A percentile compares a stretch with the other conserved stretches of the same genome.
Conservation (phyloP, 92 coral and sea anemone species). For the Zoanthus sociatus region DNA sequence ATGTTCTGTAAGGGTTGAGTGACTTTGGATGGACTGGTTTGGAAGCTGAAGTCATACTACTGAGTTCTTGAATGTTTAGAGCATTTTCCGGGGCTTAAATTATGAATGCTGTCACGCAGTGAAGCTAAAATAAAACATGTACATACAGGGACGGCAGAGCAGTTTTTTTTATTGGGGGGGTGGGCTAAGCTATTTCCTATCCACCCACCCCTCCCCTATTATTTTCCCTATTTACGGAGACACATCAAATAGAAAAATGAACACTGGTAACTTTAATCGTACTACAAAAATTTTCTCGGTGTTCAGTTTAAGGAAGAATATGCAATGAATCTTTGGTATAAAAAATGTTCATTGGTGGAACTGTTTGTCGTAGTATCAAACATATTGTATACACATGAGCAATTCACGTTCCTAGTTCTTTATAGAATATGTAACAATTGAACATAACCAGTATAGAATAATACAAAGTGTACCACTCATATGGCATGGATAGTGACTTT, state of each 20-base stretch:
- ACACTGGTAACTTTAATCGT: neutral
- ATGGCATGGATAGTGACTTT: neutral
- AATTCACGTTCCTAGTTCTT: neutral
- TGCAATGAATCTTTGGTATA: conserved; percentile 9
- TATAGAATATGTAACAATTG: neutral
- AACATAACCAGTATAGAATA: neutral
- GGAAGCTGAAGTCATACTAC: conserved; percentile 64
- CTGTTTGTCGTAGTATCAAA: conserved; percentile 3
- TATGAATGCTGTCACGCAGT: conserved; percentile 53
- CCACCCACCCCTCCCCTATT: neutral
- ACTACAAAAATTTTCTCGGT: neutral
- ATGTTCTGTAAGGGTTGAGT: conserved; percentile 54
- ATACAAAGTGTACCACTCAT: neutral
- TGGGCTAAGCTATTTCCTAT: neutral
- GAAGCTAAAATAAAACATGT: conserved; percentile 33
- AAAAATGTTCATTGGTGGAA: neutral
- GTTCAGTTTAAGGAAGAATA: neutral
- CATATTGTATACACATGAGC: conserved; percentile 6
- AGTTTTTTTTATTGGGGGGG: too few species aligned
- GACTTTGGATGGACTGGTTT: conserved; percentile 71
- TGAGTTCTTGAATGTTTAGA: conserved; percentile 20
- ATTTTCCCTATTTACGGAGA: neutral
- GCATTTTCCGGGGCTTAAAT: conserved; percentile 55
- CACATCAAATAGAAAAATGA: neutral
- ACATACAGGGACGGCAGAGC: too few species aligned